Evolutionary conservation across 1,140 invertebrate species (phyloP), one percentile per base, ranked within the genome.

Genomic region (Pseudomyrmex flavicornis): DNA sequence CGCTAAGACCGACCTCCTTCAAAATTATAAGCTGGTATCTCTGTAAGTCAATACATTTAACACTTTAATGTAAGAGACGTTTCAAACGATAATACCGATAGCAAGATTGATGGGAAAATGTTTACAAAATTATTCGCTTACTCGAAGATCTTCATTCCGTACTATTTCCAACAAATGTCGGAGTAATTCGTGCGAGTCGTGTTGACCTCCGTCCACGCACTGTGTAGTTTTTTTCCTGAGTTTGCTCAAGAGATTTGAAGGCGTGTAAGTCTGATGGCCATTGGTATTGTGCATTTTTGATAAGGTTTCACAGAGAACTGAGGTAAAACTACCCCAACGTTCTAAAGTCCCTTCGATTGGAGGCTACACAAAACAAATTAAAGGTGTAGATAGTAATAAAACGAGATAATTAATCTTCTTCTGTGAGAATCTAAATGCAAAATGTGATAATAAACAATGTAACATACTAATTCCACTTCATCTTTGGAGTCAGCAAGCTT

Each of bases 101-200:
- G 17, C 9, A 2, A 59, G 17, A 22, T 58, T 17, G 63, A 63
- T 26, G 52, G 56, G 15, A 54, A 44, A 17, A 52, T 5, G 17
- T 63, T 66, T 63, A 20, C 4, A 50, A 72, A 2, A 66, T 35
- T 26, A 52, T 22, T 70, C 13, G 3, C 65, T 89, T 89, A 93
- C 93, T 76, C 87, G 88, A 1, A 94, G 68, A 91, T 94, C 93
- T 62, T 94, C 93, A 65, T 87, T 93, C 4, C 97, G 95, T 68
- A 99, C 96, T 82, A 96, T 96, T 92, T 99, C 98, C 44, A 99
- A 93, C 46, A 99, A 94, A 94, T 98, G 97, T 73, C 98, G 94
- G 9, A 99, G 95, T 68, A 99, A 93, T 93, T 99, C 99, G 91
- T 99, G 99, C 10, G 98, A 97, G 94, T 99, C 99, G 91, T 99